Evolutionary conservation across 2,888 invertebrate genomes (phyloP).

Genomic region (Drosophila basisetae): DNA sequence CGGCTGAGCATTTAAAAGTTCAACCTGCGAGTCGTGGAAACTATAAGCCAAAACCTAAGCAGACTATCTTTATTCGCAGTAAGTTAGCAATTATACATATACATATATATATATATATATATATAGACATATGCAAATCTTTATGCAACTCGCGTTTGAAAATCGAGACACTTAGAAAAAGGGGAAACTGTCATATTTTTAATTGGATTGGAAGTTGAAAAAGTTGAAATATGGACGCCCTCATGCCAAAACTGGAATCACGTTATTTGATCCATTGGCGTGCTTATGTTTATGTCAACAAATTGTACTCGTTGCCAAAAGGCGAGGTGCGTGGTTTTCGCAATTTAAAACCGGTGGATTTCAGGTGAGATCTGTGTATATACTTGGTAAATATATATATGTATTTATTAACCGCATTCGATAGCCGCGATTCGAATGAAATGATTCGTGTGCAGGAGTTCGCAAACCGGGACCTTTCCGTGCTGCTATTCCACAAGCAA

Average conservation of each 20-base stretch:
- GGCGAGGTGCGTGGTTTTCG: slow-evolving; percentile 89
- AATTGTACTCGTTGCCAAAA: slow-evolving; percentile 91
- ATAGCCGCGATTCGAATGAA: slow-evolving; percentile 90
- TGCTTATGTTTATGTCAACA: slow-evolving; percentile 90
- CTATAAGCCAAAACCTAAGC: not conserved
- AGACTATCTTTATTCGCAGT: not conserved
- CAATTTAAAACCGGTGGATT: slow-evolving; percentile 90
- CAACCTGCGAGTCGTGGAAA: too few relatives aligned
- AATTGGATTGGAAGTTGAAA: not conserved
- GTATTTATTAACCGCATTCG: not conserved
- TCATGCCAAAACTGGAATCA: slow-evolving; percentile 30
- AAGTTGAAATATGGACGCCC: not conserved
- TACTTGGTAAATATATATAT: slow-evolving; percentile 53
- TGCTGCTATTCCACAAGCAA: slow-evolving; percentile 87
- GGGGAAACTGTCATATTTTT: not conserved
- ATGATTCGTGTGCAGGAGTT: slow-evolving; percentile 93
- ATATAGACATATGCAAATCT: not conserved
- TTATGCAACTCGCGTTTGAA: not conserved
- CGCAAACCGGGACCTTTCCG: slow-evolving; percentile 93
- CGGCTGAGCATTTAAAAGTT: not conserved
- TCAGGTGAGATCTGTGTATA: slow-evolving; percentile 86
- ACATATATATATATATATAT: too few relatives aligned
- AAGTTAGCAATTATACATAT: not conserved
- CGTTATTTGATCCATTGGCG: slow-evolving; percentile 85
- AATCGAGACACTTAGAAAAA: not conserved